Conservation (phyloP, 2,797 vertebrate species). For the Helicolenus hilgendorfi region DNA sequence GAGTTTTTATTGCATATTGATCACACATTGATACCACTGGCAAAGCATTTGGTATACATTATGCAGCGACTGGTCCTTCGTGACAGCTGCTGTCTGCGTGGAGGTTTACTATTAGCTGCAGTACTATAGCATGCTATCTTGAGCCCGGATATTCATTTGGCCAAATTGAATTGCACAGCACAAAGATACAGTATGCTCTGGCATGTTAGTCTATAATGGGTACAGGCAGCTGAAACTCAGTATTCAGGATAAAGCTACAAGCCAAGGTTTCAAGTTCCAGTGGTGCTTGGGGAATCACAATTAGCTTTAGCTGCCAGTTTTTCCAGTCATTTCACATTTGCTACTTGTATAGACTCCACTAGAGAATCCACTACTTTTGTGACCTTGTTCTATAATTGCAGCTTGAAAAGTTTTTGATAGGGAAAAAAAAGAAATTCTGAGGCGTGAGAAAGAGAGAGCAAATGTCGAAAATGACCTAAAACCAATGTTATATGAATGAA, state of each 20-base stretch:
- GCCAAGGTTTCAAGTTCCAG: conserved; percentile 53
- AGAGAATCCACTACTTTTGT: background rate
- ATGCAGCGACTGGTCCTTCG: conserved; percentile 62
- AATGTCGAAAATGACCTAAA: background rate
- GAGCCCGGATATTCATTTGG: conserved; percentile 64
- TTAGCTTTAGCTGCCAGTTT: conserved; percentile 34
- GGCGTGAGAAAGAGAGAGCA: background rate
- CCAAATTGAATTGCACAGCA: conserved; percentile 71
- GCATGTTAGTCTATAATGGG: conserved; percentile 75
- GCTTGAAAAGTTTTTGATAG: conserved; percentile 16
- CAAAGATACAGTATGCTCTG: conserved; percentile 67
- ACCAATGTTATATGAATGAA: background rate
- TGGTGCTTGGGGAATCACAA: conserved; percentile 55
- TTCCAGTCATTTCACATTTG: background rate
- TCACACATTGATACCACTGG: conserved; percentile 84
- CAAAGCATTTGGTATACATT: conserved; percentile 72
- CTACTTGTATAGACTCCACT: background rate
- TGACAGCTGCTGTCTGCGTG: conserved; percentile 76
- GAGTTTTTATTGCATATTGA: conserved; percentile 90
- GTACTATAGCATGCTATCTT: conserved; percentile 48
- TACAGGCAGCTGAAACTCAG: conserved; percentile 74
- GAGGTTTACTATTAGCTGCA: conserved; percentile 44
- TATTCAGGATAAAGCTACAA: conserved; percentile 57
- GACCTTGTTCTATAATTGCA: conserved; percentile 30
- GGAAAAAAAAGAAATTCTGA: background rate